These are phyloP conservation scores for Himalopsyche kuldschensis DNA, from an alignment of 2,888 invertebrate genomes.

Conservation along the genomic window DNA sequence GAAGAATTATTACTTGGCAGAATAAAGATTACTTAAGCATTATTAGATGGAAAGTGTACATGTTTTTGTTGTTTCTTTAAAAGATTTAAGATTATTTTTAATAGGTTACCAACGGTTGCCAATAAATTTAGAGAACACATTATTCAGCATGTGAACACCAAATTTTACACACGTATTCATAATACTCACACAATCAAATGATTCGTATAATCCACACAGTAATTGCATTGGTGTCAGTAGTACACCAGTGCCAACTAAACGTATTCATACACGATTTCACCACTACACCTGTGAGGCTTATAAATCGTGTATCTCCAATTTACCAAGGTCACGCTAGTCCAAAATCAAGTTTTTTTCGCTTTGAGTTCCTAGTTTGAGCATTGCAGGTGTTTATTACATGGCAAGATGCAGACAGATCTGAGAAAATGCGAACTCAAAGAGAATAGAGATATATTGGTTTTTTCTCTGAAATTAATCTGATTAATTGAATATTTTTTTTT, in stretches of 20 bases:
- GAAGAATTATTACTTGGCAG: no score
- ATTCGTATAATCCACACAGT: neutral
- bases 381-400: slow-evolving; percentile 4
- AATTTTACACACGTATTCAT: neutral
- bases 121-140: neutral
- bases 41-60: neutral
- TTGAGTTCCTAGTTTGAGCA: slow-evolving; percentile 25
- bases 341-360: slow-evolving; percentile 37
- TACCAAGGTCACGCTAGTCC: slow-evolving; percentile 37
- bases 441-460: neutral
- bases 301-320: slow-evolving; percentile 38
- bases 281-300: slow-evolving; percentile 12
- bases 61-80: neutral
- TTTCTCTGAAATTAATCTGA: neutral
- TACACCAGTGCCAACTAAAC: neutral
- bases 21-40: neutral
- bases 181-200: neutral
- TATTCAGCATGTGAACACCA: slow-evolving; percentile 1
- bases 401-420: neutral
- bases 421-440: neutral
- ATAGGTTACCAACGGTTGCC: neutral
- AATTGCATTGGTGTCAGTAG: neutral
- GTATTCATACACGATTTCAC: neutral
- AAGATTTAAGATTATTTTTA: neutral
- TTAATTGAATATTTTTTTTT: neutral